Evolutionary conservation across 2,113 vertebrate species (phyloP).

Genomic region (Hemibagrus wyckioides): DNA sequence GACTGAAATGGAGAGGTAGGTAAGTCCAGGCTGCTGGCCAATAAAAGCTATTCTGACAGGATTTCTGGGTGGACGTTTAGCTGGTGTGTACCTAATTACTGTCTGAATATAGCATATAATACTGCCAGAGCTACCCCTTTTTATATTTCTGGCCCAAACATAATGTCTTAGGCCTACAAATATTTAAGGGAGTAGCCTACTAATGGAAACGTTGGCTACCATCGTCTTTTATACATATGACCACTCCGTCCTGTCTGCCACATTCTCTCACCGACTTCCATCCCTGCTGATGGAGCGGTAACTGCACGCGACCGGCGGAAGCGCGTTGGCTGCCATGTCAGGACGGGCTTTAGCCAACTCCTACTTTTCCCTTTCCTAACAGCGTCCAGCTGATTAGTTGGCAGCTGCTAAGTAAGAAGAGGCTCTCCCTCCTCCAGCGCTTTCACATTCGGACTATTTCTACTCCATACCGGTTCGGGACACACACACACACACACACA

Average conservation of each 20-base stretch:
- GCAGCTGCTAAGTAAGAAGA: background rate
- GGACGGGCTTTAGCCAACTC: background rate
- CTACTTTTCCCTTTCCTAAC: background rate
- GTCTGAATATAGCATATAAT: background rate
- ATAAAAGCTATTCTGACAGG: background rate
- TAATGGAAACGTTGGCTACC: background rate
- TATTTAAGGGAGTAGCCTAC: background rate
- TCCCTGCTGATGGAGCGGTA: too few relatives aligned
- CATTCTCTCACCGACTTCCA: background rate
- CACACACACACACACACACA: constrained; percentile 54
- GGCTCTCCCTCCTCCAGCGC: background rate
- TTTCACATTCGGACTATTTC: background rate
- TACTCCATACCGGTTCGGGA: constrained; percentile 31
- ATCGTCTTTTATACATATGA: background rate
- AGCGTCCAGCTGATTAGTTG: constrained; percentile 16
- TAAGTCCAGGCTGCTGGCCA: background rate
- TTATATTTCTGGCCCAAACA: background rate
- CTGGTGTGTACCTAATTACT: background rate
- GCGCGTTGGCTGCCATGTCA: background rate
- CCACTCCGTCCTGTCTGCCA: background rate
- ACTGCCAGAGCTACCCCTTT: background rate
- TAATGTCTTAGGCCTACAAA: background rate
- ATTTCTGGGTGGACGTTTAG: background rate
- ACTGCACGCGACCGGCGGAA: background rate
- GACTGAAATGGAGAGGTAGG: background rate